Percentiles rank a stretch among this genome's conserved stretches.
Evolutionary conservation across 1,140 invertebrate species (phyloP).

Genomic region (Oncopodura yosiiana): DNA sequence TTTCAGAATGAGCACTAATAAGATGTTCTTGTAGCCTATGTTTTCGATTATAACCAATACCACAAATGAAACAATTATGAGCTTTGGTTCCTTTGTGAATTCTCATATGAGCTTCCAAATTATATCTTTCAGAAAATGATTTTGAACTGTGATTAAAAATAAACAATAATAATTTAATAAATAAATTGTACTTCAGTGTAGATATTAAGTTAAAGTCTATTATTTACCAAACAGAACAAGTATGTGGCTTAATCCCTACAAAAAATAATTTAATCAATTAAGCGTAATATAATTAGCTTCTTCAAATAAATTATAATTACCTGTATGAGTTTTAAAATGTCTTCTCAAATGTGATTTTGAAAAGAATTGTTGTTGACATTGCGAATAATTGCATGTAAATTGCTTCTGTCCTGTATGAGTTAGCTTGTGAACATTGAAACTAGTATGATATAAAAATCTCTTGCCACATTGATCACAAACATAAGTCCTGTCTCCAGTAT

Average conservation of each 20-base stretch:
- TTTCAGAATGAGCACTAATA: background rate
- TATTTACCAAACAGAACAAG: too few species aligned
- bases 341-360: constrained; percentile 35
- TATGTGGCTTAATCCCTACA: too few species aligned
- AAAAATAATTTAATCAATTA: background rate
- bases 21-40: background rate
- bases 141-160: constrained; percentile 18
- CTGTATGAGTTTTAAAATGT: constrained; percentile 35
- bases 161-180: background rate
- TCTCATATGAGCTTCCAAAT: constrained; percentile 44
- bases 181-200: too few species aligned
- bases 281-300: background rate
- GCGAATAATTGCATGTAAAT: constrained; percentile 35
- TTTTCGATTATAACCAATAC: constrained; percentile 38
- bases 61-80: constrained; percentile 46
- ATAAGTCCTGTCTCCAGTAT: constrained; percentile 55
- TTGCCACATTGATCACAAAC: constrained; percentile 55
- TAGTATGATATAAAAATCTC: constrained; percentile 57
- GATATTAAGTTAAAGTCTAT: too few species aligned
- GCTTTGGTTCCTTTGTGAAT: constrained; percentile 42
- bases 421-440: constrained; percentile 37
- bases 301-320: background rate
- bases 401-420: constrained; percentile 37
- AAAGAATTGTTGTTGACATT: constrained; percentile 35
- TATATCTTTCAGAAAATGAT: constrained; percentile 48